Evolutionary conservation across 2,888 invertebrate genomes (phyloP).

Genomic region (Cerceris ruficornis): DNA sequence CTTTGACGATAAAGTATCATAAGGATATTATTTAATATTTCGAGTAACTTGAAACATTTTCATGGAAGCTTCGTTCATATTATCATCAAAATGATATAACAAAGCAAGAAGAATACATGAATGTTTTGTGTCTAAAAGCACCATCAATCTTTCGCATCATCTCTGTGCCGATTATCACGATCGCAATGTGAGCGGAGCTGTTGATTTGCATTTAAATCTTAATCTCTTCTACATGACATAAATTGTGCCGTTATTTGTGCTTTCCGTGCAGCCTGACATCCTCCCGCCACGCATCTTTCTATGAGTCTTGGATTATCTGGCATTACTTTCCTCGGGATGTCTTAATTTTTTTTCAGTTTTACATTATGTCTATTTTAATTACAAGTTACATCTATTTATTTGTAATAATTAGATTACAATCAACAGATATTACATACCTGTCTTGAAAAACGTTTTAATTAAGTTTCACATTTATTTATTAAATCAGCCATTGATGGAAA

Average conservation of each 20-base stretch:
- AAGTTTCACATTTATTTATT: no score
- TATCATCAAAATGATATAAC: conserved; percentile 13
- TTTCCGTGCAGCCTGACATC: conserved; percentile 78
- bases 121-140: conserved; percentile 17
- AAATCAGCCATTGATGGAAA: no score
- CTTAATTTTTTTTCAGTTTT: conserved; percentile 38
- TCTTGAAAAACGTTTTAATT: neutral
- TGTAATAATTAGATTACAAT: neutral
- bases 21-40: conserved; percentile 1
- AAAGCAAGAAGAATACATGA: conserved; percentile 13
- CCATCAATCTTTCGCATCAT: conserved; percentile 8
- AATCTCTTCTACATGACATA: conserved; percentile 38
- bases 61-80: conserved; percentile 43
- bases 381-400: neutral
- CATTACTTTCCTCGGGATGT: conserved; percentile 44
- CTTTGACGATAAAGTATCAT: no score
- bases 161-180: conserved; percentile 14
- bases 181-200: conserved; percentile 50
- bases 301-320: conserved; percentile 40
- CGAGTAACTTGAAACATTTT: conserved; percentile 33
- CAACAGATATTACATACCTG: neutral
- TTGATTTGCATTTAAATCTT: conserved; percentile 54
- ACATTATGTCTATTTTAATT: neutral
- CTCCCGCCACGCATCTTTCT: conserved; percentile 73
- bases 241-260: conserved; percentile 69